These are phyloP conservation scores for Samia ricini DNA, from an alignment of 1,140 invertebrate genomes.

Conservation along the genomic window DNA sequence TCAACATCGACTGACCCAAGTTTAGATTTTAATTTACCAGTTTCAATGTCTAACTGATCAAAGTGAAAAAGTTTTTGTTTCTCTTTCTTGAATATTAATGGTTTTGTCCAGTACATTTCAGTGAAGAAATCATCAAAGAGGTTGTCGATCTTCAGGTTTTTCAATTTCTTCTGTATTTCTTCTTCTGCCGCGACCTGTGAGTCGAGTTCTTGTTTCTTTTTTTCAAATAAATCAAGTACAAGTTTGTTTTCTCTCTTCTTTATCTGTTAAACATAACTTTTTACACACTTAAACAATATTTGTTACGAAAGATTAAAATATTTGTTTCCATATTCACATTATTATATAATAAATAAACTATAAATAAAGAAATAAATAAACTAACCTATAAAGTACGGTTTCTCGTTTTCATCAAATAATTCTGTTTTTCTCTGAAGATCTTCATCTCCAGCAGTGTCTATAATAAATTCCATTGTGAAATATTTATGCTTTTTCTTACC, in stretches of 20 bases:
- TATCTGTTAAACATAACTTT: conserved; percentile 41
- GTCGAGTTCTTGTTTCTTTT: conserved; percentile 61
- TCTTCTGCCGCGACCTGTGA: conserved; percentile 35
- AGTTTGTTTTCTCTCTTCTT: conserved; percentile 42
- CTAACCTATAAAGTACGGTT: conserved; percentile 60
- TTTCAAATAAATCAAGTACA: conserved; percentile 53
- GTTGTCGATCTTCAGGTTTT: conserved; percentile 51
- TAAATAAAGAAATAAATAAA: conserved; percentile 18
- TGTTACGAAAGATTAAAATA: not conserved
- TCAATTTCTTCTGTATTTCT: conserved; percentile 52
- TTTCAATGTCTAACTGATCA: conserved; percentile 67
- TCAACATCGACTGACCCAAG: conserved; percentile 76
- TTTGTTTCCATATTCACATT: not conserved
- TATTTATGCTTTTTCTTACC: not conserved
- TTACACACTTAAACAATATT: no score
- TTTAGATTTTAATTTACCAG: conserved; percentile 68
- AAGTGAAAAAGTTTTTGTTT: conserved; percentile 51
- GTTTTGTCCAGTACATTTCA: conserved; percentile 57
- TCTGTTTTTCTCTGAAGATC: conserved; percentile 51
- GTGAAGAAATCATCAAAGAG: conserved; percentile 59
- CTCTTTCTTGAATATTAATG: conserved; percentile 32
- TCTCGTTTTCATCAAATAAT: conserved; percentile 43
- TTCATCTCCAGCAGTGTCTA: conserved; percentile 59
- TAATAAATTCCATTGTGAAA: conserved; percentile 53
- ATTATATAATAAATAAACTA: not conserved